A percentile compares a stretch with the other conserved stretches of the same genome.
Evolutionary conservation across 2,113 vertebrate genomes (phyloP).

Genomic region (Sitta europaea): DNA sequence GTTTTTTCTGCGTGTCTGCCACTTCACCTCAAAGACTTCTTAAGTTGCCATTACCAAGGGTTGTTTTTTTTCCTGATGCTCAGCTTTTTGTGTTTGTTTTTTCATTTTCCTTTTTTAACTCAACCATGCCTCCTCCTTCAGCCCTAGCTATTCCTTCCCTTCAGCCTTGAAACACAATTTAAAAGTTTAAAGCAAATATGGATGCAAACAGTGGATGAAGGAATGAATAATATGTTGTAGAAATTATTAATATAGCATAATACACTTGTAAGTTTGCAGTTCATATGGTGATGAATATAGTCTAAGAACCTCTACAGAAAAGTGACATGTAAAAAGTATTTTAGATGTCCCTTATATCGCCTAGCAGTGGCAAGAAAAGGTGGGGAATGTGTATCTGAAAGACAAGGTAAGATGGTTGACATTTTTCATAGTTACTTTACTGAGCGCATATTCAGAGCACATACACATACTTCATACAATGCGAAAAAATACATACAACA

Average conservation of each 20-base stretch:
- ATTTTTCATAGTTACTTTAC: neutral
- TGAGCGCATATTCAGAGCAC: neutral
- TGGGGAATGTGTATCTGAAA: neutral
- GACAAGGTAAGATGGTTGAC: neutral
- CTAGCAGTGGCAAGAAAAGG: neutral
- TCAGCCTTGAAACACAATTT: neutral
- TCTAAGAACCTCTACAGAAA: neutral
- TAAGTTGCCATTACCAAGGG: neutral
- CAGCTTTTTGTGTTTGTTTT: neutral
- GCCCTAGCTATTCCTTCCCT: neutral
- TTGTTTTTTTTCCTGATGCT: neutral
- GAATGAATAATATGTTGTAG: neutral
- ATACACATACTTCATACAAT: neutral
- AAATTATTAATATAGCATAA: neutral
- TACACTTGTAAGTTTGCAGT: neutral
- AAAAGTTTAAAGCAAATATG: neutral
- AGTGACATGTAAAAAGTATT: neutral
- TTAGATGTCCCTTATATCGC: neutral
- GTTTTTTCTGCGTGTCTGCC: neutral
- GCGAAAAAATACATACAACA: neutral
- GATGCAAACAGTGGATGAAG: neutral
- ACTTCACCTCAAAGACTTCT: neutral
- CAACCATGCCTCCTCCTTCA: fast-evolving
- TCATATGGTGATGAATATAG: neutral
- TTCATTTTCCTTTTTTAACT: neutral